phyloP scores from a whole-genome alignment of 2,113 vertebrate genomes.

The Cryptotis parvus region DNA sequence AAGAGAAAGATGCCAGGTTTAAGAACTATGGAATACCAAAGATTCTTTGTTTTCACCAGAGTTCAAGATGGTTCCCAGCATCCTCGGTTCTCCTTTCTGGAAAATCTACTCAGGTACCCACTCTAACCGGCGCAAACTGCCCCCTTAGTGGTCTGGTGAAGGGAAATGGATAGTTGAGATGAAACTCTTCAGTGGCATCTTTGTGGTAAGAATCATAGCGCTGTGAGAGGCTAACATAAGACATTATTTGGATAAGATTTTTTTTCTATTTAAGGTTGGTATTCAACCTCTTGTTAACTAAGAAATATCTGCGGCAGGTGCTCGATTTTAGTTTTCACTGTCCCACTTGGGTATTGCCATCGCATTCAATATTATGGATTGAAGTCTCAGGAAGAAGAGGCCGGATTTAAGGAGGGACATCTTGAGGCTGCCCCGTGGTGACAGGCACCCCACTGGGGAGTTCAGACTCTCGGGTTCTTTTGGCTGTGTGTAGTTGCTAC shows the following conservation, averaged over 20 bases:
- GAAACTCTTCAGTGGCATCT: not conserved
- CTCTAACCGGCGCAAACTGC: conserved; percentile 32
- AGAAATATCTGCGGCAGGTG: not conserved
- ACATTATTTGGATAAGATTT: not conserved
- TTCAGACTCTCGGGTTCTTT: not conserved
- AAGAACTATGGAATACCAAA: conserved; percentile 50
- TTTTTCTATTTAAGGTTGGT: conserved; percentile 26
- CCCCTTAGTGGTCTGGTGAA: conserved; percentile 23
- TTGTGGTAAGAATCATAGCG: conserved; percentile 39
- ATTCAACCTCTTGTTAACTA: not conserved
- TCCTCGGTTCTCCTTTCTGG: conserved; percentile 65
- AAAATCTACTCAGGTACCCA: conserved; percentile 52
- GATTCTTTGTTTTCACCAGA: conserved; percentile 65
- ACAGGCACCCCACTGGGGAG: not conserved
- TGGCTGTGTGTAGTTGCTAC: not conserved
- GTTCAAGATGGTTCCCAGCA: conserved; percentile 62
- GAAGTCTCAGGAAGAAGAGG: not conserved
- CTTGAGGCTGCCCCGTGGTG: not conserved
- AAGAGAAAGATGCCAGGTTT: conserved; percentile 17
- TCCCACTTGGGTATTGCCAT: not conserved
- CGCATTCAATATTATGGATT: not conserved
- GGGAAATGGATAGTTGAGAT: not conserved
- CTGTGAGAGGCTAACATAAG: not conserved
- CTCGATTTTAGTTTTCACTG: not conserved
- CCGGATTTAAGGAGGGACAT: not conserved